A percentile compares a stretch with the other conserved stretches of the same genome.
These are phyloP conservation scores for Salvelinus sp. DNA, from an alignment of 2,113 vertebrate genomes.

Conservation along the genomic window DNA sequence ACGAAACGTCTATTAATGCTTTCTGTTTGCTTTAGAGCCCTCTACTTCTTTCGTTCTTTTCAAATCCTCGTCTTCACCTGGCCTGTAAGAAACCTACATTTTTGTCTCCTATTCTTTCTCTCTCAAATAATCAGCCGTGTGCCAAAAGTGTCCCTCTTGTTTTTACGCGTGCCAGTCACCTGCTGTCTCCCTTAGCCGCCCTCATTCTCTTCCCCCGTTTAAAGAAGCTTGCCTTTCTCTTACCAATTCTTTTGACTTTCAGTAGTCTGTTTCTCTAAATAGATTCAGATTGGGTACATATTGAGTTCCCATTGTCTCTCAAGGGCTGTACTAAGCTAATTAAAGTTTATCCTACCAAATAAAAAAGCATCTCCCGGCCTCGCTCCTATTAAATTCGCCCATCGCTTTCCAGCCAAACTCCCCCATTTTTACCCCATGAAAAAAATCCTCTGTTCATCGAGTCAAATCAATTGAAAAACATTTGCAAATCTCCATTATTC, in stretches of 20 bases:
- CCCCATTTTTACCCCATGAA: slow-evolving; percentile 48
- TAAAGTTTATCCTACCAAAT: slow-evolving; percentile 86
- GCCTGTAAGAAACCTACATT: slow-evolving; percentile 75
- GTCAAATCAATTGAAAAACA: slow-evolving; percentile 82
- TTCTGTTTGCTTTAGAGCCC: slow-evolving; percentile 68
- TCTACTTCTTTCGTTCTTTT: slow-evolving; percentile 50
- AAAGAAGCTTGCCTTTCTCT: slow-evolving; percentile 71
- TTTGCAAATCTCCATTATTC: slow-evolving; percentile 84
- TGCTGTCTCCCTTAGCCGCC: slow-evolving; percentile 68
- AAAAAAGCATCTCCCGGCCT: slow-evolving; percentile 65
- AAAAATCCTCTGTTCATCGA: slow-evolving; percentile 78
- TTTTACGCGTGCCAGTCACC: slow-evolving; percentile 89
- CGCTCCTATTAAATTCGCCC: slow-evolving; percentile 73
- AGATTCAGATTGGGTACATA: slow-evolving; percentile 79
- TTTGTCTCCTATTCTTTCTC: slow-evolving; percentile 71
- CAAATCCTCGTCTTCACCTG: slow-evolving; percentile 64
- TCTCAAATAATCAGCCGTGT: slow-evolving; percentile 75
- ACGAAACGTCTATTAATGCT: neutral
- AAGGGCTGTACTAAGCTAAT: slow-evolving; percentile 80
- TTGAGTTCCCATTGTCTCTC: slow-evolving; percentile 81
- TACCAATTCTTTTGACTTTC: slow-evolving; percentile 79
- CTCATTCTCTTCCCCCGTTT: slow-evolving; percentile 53
- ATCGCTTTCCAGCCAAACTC: slow-evolving; percentile 70
- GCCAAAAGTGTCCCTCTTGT: slow-evolving; percentile 76
- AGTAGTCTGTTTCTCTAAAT: slow-evolving; percentile 73